Evolutionary conservation across 2,797 vertebrate genomes (phyloP).

Genomic region (Lepilemur ruficaudatus): DNA sequence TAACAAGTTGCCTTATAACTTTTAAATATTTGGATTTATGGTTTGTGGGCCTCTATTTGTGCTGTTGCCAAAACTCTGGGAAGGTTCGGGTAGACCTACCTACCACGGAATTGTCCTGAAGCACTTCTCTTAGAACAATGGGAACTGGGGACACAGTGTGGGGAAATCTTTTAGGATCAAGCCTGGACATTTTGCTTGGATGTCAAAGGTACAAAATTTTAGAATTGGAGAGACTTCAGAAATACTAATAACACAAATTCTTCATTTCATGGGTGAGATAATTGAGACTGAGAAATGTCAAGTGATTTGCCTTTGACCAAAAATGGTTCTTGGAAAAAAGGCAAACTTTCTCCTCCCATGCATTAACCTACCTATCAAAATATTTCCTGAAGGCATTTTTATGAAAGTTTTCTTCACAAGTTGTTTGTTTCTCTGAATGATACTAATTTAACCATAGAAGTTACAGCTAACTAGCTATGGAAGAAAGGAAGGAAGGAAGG

Average conservation of each 20-base stretch:
- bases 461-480: not conserved
- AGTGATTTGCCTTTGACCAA: not conserved
- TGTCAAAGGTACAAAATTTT: not conserved
- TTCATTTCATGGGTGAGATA: not conserved
- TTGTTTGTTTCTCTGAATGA: not conserved
- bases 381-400: not conserved
- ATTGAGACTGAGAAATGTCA: not conserved
- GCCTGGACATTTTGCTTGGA: not conserved
- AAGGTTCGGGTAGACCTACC: accelerated
- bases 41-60: not conserved
- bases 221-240: not conserved
- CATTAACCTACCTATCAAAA: not conserved
- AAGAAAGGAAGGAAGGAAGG: not conserved
- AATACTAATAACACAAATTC: not conserved
- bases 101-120: accelerated
- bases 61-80: not conserved
- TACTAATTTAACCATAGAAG: not conserved
- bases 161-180: not conserved
- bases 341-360: not conserved
- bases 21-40: not conserved
- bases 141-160: not conserved
- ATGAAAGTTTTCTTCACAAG: not conserved
- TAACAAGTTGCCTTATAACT: not conserved
- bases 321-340: not conserved
- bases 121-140: not conserved